These are phyloP conservation scores for Leucoma salicis DNA, from an alignment of 2,888 invertebrate genomes.

Conservation along the genomic window DNA sequence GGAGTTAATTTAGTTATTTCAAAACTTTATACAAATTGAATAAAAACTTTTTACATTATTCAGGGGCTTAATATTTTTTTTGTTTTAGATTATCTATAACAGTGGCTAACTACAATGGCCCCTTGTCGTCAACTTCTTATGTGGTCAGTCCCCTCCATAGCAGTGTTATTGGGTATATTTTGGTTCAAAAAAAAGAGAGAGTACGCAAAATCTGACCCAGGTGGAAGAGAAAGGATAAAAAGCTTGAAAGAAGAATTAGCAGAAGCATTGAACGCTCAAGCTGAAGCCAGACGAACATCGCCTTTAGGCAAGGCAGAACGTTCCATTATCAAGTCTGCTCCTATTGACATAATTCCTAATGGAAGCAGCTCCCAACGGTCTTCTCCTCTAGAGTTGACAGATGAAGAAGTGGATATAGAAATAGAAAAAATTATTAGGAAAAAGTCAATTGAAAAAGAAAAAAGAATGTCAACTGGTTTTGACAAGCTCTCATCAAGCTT, in stretches of 20 bases:
- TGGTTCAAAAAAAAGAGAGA: conserved; percentile 92
- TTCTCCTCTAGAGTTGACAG: conserved; percentile 82
- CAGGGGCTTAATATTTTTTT: conserved; percentile 46
- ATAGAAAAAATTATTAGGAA: conserved; percentile 84
- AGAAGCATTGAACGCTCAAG: conserved; percentile 68
- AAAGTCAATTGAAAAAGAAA: conserved; percentile 75
- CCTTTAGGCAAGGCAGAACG: conserved; percentile 69
- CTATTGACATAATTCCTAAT: conserved; percentile 85
- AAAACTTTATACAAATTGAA: too few relatives aligned
- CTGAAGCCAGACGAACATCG: conserved; percentile 63
- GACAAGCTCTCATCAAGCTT: conserved; percentile 41
- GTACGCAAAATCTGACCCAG: conserved; percentile 88
- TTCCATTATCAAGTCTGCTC: conserved; percentile 83
- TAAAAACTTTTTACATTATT: too few relatives aligned
- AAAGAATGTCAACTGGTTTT: conserved; percentile 55
- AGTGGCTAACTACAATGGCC: conserved; percentile 90
- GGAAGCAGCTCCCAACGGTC: conserved; percentile 77
- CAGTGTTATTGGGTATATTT: conserved; percentile 89
- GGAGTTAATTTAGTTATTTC: too few relatives aligned
- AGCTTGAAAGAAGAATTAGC: conserved; percentile 74
- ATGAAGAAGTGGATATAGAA: conserved; percentile 86
- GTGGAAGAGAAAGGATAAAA: conserved; percentile 82
- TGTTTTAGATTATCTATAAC: conserved; percentile 81
- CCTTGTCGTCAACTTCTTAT: conserved; percentile 88
- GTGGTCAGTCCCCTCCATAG: conserved; percentile 91